A percentile compares a stretch with the other conserved stretches of the same genome.
Conservation (phyloP, 2,797 vertebrate genomes). For the Cyclopterus lumpus region DNA sequence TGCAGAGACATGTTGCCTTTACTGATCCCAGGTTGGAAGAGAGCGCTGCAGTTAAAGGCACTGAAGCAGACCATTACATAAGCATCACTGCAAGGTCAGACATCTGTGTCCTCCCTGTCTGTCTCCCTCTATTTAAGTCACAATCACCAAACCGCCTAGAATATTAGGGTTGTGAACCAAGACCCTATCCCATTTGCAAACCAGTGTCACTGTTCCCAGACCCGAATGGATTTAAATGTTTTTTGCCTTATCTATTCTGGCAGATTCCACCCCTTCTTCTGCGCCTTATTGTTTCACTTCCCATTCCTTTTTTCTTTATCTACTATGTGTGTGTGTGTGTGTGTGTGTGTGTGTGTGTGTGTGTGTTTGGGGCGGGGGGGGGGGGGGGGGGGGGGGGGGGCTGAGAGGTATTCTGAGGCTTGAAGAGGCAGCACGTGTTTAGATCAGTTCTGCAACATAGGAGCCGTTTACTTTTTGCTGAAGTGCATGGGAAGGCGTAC, state of each 20-base stretch:
- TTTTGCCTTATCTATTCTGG: slow-evolving; percentile 50
- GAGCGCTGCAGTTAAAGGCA: slow-evolving; percentile 80
- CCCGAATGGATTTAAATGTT: slow-evolving; percentile 50
- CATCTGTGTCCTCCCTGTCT: slow-evolving; percentile 75
- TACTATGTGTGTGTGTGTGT: slow-evolving; percentile 13
- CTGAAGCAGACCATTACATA: slow-evolving; percentile 82
- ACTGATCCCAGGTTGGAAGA: slow-evolving; percentile 74
- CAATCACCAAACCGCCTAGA: slow-evolving; percentile 64
- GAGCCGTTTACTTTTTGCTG: slow-evolving; percentile 70
- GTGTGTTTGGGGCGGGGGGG: neutral
- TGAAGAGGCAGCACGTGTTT: slow-evolving; percentile 59
- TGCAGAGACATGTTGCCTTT: slow-evolving; percentile 76
- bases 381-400: slow-evolving; percentile 7
- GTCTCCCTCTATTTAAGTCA: slow-evolving; percentile 74
- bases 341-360: neutral
- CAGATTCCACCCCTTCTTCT: slow-evolving; percentile 19
- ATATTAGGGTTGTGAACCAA: slow-evolving; percentile 57
- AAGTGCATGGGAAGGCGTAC: slow-evolving; percentile 73
- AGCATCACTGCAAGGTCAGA: slow-evolving; percentile 81
- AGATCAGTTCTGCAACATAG: slow-evolving; percentile 62
- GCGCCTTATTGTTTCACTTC: slow-evolving; percentile 33
- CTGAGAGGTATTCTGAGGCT: slow-evolving; percentile 36
- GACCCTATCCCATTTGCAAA: slow-evolving; percentile 42
- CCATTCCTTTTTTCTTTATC: slow-evolving; percentile 36
- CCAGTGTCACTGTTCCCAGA: slow-evolving; percentile 32